These are phyloP conservation scores for Dendroctonus valens DNA, from an alignment of 1,140 invertebrate species.

Conservation along the genomic window DNA sequence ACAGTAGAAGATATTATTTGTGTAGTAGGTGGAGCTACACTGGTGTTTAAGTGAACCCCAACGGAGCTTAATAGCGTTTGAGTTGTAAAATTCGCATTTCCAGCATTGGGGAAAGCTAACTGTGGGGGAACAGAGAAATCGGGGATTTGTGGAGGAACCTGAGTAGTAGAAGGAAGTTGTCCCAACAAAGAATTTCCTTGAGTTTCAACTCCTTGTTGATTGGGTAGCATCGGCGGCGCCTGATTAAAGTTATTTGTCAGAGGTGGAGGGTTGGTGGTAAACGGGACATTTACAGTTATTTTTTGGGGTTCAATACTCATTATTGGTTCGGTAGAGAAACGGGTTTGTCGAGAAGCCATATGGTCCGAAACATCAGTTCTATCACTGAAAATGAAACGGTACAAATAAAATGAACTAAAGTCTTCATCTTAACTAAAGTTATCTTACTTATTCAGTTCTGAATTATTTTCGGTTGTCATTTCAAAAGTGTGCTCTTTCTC, in stretches of 20 bases:
- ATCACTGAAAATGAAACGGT: conserved; percentile 31
- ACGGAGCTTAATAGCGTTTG: neutral
- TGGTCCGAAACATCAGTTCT: conserved; percentile 29
- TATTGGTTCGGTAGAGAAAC: conserved; percentile 41
- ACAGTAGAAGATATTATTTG: conserved; percentile 11
- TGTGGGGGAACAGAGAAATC: neutral
- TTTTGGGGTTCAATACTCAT: conserved; percentile 43
- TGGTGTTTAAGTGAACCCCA: conserved; percentile 2
- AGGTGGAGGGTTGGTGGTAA: conserved; percentile 32
- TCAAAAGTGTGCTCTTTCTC: neutral
- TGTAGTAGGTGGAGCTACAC: neutral
- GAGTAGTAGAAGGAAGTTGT: conserved; percentile 2
- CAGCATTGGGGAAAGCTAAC: neutral
- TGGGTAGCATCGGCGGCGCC: neutral
- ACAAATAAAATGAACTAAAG: neutral
- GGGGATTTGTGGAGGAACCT: conserved; percentile 5
- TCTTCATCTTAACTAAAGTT: neutral
- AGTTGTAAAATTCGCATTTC: conserved; percentile 5
- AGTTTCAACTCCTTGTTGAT: neutral
- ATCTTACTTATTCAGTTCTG: neutral
- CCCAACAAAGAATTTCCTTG: conserved; percentile 1
- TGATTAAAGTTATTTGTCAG: conserved; percentile 7
- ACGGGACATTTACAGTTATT: conserved; percentile 45
- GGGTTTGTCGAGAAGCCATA: conserved; percentile 25
- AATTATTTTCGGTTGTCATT: neutral